A percentile compares a stretch with the other conserved stretches of the same genome.
Conservation (phyloP, 1,140 invertebrate species). For the Drosophila gunungcola region DNA sequence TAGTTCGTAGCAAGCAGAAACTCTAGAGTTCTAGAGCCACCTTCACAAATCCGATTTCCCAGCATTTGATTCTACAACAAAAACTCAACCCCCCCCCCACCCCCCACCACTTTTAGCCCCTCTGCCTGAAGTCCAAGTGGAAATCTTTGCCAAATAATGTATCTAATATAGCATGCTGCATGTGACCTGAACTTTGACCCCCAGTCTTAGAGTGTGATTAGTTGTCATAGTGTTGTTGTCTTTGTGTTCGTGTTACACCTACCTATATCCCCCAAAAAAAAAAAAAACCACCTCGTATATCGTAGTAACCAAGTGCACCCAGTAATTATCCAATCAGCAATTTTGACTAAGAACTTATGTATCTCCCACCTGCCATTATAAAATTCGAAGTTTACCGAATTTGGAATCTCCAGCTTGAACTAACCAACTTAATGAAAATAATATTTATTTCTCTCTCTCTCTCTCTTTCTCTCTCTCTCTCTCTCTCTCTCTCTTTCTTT, state of each 20-base stretch:
- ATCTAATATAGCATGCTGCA: constrained; percentile 39
- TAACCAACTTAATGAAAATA: constrained; percentile 58
- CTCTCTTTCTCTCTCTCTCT: constrained; percentile 50
- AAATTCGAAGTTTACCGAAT: constrained; percentile 52
- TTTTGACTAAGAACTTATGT: constrained; percentile 32
- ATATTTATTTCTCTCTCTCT: constrained; percentile 58
- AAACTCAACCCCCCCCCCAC: constrained; percentile 5
- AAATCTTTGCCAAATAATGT: constrained; percentile 21
- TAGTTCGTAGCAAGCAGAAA: constrained; percentile 62
- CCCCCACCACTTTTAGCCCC: neutral
- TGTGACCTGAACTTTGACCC: constrained; percentile 25
- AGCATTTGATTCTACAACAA: constrained; percentile 52
- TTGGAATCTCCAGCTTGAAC: constrained; percentile 42
- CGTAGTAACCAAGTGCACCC: constrained; percentile 67
- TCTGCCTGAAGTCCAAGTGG: constrained; percentile 26
- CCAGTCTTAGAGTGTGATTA: constrained; percentile 32
- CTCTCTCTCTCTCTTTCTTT: constrained; percentile 48
- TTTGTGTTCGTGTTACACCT: constrained; percentile 21
- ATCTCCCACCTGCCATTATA: constrained; percentile 47
- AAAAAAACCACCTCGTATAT: constrained; percentile 31
- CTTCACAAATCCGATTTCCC: constrained; percentile 37
- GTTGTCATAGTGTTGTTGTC: constrained; percentile 23
- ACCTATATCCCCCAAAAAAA: neutral
- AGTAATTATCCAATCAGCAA: constrained; percentile 51
- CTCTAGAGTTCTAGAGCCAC: constrained; percentile 14